These are phyloP conservation scores for Bellardia bayeri DNA, from an alignment of 2,888 invertebrate genomes.

Conservation along the genomic window DNA sequence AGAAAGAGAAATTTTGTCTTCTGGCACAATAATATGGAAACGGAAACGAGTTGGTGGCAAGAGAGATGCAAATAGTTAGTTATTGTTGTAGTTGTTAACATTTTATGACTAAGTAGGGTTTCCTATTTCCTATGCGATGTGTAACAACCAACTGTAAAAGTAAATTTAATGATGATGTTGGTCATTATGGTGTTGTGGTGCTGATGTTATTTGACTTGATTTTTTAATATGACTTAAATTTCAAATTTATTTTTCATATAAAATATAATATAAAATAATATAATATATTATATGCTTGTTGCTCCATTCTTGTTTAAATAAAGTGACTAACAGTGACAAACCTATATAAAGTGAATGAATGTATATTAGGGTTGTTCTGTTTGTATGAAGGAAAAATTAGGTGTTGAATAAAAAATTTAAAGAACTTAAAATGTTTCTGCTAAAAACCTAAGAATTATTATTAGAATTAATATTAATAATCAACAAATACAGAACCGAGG, in stretches of 20 bases:
- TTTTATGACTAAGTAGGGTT: not conserved
- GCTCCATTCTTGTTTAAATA: not conserved
- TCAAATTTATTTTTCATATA: conserved; percentile 1
- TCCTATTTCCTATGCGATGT: not conserved
- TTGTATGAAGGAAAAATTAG: too few species aligned
- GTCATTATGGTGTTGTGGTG: not conserved
- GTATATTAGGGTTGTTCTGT: too few species aligned
- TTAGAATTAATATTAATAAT: too few species aligned
- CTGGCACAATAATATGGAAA: not conserved
- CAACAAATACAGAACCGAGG: too few species aligned
- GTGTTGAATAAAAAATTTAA: too few species aligned
- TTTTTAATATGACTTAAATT: not conserved
- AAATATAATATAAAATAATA: not conserved
- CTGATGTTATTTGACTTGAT: not conserved
- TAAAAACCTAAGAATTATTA: too few species aligned
- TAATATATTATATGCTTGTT: not conserved
- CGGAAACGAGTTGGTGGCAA: not conserved
- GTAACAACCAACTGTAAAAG: not conserved
- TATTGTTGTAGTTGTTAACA: not conserved
- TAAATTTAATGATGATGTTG: conserved; percentile 1
- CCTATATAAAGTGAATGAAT: too few species aligned
- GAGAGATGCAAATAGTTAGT: not conserved
- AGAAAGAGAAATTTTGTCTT: too few species aligned
- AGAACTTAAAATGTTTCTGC: too few species aligned
- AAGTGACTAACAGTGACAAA: not conserved